Evolutionary conservation across 2,888 invertebrate species (phyloP), one percentile per base, ranked within the genome.

Genomic region (Acrocyrtus sp.): DNA sequence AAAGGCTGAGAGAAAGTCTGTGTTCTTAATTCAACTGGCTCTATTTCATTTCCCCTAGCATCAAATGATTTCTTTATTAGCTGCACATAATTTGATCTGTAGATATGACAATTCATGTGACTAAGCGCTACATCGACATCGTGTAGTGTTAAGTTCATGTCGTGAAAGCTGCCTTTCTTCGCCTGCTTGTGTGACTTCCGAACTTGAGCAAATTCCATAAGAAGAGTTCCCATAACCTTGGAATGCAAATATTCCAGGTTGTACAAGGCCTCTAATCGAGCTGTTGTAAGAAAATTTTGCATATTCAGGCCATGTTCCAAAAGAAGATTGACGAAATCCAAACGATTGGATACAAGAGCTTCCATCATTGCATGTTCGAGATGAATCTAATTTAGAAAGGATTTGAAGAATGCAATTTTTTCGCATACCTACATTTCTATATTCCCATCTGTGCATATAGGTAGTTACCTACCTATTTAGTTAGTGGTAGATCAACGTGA

Each of bases 311-410:
- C 99, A 84, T 98, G 98, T 85, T 99, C 98, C 10, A 99, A 87
- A 12, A 99, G 89, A 10, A 99, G 88, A 84, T 97, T 95, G 10
- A 99, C 98, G 86, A 99, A 99, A 86, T 98, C 98, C 82, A 98
- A 95, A 68, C 97, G 89, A 85, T 98, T 96, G 85, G 95, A 95
- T 83, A 97, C 95, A 67, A 99, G 86, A 0, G 99, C 98, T 84
- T 98, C 97, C 95, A 98, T 95, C 98, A 99, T 98, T 1, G 98
- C 96, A 84, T 96, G 95, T 83, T 98, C 96, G 74, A 99, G 87
- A 0, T 96, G n/a, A n/a, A n/a, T n/a, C n/a, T n/a, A n/a, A n/a
- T n/a, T n/a, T n/a, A n/a, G n/a, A n/a, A n/a, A n/a, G n/a, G n/a
- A n/a, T n/a, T n/a, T n/a, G n/a, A n/a, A n/a, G n/a, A n/a, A n/a